Base-by-base conservation (phyloP, 1,140 invertebrate species). In the Magallana angulata region DNA sequence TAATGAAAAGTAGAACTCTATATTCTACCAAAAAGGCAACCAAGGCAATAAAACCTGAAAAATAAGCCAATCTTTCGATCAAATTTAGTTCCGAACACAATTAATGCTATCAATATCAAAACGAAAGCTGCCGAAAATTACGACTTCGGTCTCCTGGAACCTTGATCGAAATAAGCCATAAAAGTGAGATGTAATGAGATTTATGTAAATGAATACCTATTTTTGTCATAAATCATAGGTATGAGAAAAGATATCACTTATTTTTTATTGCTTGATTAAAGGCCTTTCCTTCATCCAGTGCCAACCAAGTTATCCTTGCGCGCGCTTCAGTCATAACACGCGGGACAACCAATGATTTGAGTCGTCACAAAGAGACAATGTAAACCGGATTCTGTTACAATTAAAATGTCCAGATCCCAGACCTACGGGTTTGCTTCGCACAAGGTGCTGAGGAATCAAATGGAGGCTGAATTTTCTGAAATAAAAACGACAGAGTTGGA, bases 171-270 rank as follows among this genome's bases (percentile, higher is more conserved):
- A 56, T 48, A 30, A 59, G 60, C 59, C 84, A 87, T 87, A 89
- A 89, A 89, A 87, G 58, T 60, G 57, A 24, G 18, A 57, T 30
- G 80, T 87, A 89, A 89, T 87, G 88, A 85, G 88, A 84, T 89
- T 89, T 89, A 89, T 89, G 88, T 87, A 89, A 89, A 89, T 82
- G 62, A 85, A 89, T 87, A 89, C 86, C 87, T 89, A 89, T 89
- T 89, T 89, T 85, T 85, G 68, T 68, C 62, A 87, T 89, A 89
- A 89, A 89, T 89, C 88, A 89, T 89, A 89, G 82, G 64, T 87
- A 87, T 59, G 84, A 59, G 57, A 64, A 87, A 87, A 62, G 86
- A 82, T 87, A 87, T 87, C 86, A 76, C 85, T 87, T 85, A 82
- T 56, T 71, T 87, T 89, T 87, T 85, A 89, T 85, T 68, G 48